Evolutionary conservation across 2,113 vertebrate genomes (phyloP), one percentile per base, ranked within the genome.

Genomic region (Psephotus haematonotus): DNA sequence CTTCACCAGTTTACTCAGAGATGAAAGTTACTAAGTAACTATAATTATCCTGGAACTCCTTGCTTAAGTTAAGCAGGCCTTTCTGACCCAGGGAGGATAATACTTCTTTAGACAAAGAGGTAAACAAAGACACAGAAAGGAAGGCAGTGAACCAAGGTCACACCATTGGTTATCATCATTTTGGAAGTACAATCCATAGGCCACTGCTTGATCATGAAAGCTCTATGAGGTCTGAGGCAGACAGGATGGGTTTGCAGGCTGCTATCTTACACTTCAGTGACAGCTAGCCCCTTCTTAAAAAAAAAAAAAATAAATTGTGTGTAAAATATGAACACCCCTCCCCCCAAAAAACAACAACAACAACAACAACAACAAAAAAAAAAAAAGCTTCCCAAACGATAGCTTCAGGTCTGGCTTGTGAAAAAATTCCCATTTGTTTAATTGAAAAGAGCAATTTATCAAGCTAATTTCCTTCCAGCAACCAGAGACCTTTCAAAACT

Each of bases 401-500:
- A 23, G 19, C 67, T 79, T 71, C 89, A 86, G 70, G 92, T 31
- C 44, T 91, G 37, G 37, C 71, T 78, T 86, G 39, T 88, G 91
- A 92, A 95, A 96, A 90, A 92, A 59, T 57, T 95, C 37, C 75
- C 47, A 44, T 55, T 95, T 94, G 65, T 95, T 68, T 93, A 59
- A 55, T 92, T 95, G 93, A 93, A 95, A 95, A 96, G 83, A 82
- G 35, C 4, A 0, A 71, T 96, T 95, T 94, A 85, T 93, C 72
- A 92, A 72, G 71, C 74, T 69, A 71, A 64, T 71, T 95, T 95
- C 96, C 94, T 98, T 95, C 92, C 64, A 97, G 95, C 74, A n/a
- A 95, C 64, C 10, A 65, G 90, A 97, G 86, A 95, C 94, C 92
- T 97, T 97, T 97, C 79, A 85, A 94, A 97, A 95, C 78, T 67